Conservation (phyloP, 2,888 invertebrate genomes). For the Ophraella communa region DNA sequence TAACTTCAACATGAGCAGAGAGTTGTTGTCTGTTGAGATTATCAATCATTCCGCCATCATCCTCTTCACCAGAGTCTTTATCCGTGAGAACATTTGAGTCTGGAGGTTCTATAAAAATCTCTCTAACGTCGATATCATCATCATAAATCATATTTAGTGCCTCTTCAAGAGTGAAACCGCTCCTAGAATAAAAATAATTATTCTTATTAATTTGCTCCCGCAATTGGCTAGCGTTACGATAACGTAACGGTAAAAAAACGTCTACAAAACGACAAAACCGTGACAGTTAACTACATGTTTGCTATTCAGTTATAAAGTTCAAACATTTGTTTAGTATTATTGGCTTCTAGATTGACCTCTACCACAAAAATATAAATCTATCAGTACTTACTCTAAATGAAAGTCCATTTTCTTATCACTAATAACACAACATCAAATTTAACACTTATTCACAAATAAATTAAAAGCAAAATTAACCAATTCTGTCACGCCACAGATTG, state of each 20-base stretch:
- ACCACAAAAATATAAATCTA: neutral
- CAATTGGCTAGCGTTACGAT: neutral
- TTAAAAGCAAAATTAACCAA: neutral
- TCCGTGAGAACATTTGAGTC: slow-evolving; percentile 7
- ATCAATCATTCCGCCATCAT: slow-evolving; percentile 29
- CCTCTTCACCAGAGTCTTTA: slow-evolving; percentile 35
- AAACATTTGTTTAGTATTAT: neutral
- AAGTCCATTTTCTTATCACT: neutral
- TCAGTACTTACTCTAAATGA: neutral
- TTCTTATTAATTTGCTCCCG: neutral
- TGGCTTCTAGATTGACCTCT: no score
- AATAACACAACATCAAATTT: neutral
- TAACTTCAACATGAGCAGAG: slow-evolving; percentile 16
- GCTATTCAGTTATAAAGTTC: neutral
- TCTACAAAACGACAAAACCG: neutral
- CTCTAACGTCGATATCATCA: slow-evolving; percentile 1
- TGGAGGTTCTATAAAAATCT: slow-evolving; percentile 11
- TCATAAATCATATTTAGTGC: slow-evolving; percentile 5
- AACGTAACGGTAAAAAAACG: neutral
- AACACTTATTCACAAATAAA: neutral
- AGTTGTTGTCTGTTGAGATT: slow-evolving; percentile 30
- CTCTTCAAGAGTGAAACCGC: neutral
- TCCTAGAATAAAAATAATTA: neutral
- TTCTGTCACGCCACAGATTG: neutral
- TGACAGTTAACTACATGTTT: neutral